These are phyloP conservation scores for western clawed frog (Xenopus tropicalis) DNA, from an alignment of 2,113 vertebrate species.

Conservation along the genomic window UCB_Xtro_10.0 CM004449.2:103439501-103440000, in stretches of 20 bases:
- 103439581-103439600: too few species aligned
- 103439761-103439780: slow-evolving; percentile 37
- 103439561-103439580: too few species aligned
- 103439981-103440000: slow-evolving; percentile 51
- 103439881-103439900: slow-evolving; percentile 28
- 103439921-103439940: slow-evolving; percentile 59
- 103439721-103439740: slow-evolving; percentile 16
- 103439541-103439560: too few species aligned
- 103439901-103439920: slow-evolving; percentile 52
- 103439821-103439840: slow-evolving; percentile 25
- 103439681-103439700: background rate
- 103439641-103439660: too few species aligned
- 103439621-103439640: too few species aligned
- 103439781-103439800: slow-evolving; percentile 37
- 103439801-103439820: slow-evolving; percentile 33
- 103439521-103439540: too few species aligned
- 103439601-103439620: too few species aligned
- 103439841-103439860: slow-evolving; percentile 29
- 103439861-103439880: slow-evolving; percentile 25
- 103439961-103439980: slow-evolving; percentile 55
- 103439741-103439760: slow-evolving; percentile 34
- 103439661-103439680: too few species aligned
- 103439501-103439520: too few species aligned
- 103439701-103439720: slow-evolving; percentile 24
- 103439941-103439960: slow-evolving; percentile 59